These are phyloP conservation scores for Caenorhabditis elegans DNA, from an alignment of 1,140 invertebrate genomes.

Conservation along the genomic window WBcel235 BX284606.5:11592501-11593000, in stretches of 20 bases:
- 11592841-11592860: background rate
- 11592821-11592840: background rate
- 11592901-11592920: background rate
- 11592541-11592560: conserved; percentile 2
- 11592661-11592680: background rate
- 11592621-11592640: conserved; percentile 4
- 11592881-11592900: background rate
- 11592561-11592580: background rate
- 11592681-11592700: background rate
- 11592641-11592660: conserved; percentile 18
- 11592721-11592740: conserved; percentile 4
- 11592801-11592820: background rate
- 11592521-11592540: background rate
- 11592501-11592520: background rate
- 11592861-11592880: background rate
- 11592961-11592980: background rate
- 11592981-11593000: conserved; percentile 27
- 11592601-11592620: background rate
- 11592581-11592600: background rate
- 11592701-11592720: conserved; percentile 6
- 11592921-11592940: background rate
- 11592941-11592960: background rate
- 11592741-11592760: conserved; percentile 30
- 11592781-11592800: background rate
- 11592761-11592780: background rate